Evolutionary conservation across 2,113 vertebrate species (phyloP).

Genomic region (Sander lucioperca): DNA sequence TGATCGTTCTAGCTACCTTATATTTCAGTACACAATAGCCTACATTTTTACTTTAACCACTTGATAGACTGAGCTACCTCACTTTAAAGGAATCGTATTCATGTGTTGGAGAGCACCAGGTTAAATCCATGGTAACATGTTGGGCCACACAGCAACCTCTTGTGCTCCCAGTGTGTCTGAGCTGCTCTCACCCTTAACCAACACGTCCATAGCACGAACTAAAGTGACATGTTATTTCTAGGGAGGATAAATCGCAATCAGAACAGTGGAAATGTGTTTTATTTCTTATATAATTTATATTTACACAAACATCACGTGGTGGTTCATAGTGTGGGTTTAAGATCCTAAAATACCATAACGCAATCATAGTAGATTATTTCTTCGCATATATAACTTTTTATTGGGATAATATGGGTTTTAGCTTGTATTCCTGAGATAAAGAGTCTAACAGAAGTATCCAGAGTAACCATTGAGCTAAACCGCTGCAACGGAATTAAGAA

Average conservation of each 20-base stretch:
- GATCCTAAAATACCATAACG: neutral
- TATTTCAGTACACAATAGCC: neutral
- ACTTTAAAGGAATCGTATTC: neutral
- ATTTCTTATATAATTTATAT: neutral
- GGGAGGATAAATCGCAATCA: neutral
- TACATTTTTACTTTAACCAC: neutral
- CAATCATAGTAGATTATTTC: neutral
- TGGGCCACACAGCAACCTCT: neutral
- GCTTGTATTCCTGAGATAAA: neutral
- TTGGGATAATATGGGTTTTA: neutral
- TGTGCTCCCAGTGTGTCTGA: neutral
- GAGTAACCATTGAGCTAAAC: conserved; percentile 44
- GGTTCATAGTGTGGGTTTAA: neutral
- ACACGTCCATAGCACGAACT: neutral
- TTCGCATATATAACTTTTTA: neutral
- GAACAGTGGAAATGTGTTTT: neutral
- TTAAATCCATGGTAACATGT: neutral
- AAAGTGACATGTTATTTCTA: neutral
- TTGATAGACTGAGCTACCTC: neutral
- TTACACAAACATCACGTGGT: neutral
- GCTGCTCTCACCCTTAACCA: neutral
- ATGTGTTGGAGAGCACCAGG: neutral
- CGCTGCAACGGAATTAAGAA: rapidly evolving
- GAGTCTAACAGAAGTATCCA: rapidly evolving
- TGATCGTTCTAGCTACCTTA: neutral